Evolutionary conservation across 2,888 invertebrate species (phyloP), one percentile per base, ranked within the genome.

Genomic region (Toxonevra muliebris): DNA sequence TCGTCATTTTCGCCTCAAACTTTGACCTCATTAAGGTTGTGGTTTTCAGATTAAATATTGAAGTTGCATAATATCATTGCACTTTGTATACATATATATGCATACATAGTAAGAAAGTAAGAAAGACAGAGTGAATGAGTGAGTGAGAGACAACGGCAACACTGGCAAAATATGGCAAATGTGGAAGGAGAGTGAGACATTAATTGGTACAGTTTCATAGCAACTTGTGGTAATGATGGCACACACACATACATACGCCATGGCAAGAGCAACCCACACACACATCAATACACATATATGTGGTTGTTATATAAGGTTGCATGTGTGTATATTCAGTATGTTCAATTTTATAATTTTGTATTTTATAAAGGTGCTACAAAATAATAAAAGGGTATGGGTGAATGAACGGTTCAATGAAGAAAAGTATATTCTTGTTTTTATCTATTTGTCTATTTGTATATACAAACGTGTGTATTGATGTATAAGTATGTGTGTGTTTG

Each of bases 21-120:
- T 70, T 68, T 66, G 70, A 71, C 73, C 73, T 70, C 69, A 72
- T 73, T 73, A 73, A 67, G 57, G 43, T 57, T 71, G 71, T 65
- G 69, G 70, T n/a, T 68, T 65, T 50, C 15, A 60, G 66, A 59
- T 66, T 65, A 69, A 70, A 70, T 59, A 70, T 70, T 70, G 65
- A 68, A 65, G 65, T 65, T 55, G 50, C 61, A 54, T 64, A 63
- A 53, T 54, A 61, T 30, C n/a, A n/a, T 17, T 15, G 11, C 52
- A 55, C 40, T 48, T 12, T 61, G 17, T 12, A 60, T 60, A 17
- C 9, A 60, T 45, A 60, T 30, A 17, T 10, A 19, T 60, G 45
- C 4, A 19, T 61, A 30, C 41, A 40, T 42, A 42, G 15, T 15
- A 42, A 58, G 58, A 41, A 42, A 17, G 20, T n/a, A 9, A 30